phyloP scores from a whole-genome alignment of 2,797 vertebrate genomes.

The Discoglossus pictus region DNA sequence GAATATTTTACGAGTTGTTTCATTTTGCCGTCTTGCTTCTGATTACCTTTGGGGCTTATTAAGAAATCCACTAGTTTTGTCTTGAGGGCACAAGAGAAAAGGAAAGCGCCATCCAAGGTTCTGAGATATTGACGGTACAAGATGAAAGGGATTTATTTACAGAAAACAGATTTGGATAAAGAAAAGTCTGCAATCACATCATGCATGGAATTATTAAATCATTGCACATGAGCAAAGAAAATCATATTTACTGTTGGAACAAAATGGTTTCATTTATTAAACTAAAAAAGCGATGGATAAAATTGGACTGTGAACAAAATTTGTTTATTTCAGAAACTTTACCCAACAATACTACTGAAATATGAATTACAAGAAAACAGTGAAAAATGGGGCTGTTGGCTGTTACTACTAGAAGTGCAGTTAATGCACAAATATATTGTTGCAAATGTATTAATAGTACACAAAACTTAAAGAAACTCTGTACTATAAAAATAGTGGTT shows the following conservation, averaged over 20 bases:
- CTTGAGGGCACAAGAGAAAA: constrained; percentile 55
- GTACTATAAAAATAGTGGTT: too few species aligned
- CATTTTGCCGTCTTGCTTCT: constrained; percentile 71
- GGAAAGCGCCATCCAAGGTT: constrained; percentile 62
- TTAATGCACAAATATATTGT: too few species aligned
- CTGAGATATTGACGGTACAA: constrained; percentile 72
- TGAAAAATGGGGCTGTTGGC: too few species aligned
- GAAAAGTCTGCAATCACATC: constrained; percentile 62
- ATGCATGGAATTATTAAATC: constrained; percentile 32
- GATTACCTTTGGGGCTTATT: constrained; percentile 75
- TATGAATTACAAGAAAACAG: too few species aligned
- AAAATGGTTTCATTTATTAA: not conserved
- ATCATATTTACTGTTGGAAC: constrained; percentile 6
- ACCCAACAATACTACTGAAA: too few species aligned
- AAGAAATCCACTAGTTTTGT: constrained; percentile 65
- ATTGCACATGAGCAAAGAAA: constrained; percentile 18
- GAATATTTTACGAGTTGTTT: constrained; percentile 78
- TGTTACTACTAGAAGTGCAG: too few species aligned
- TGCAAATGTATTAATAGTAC: too few species aligned
- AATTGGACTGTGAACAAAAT: constrained; percentile 1
- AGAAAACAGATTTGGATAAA: constrained; percentile 64
- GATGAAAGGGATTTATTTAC: constrained; percentile 73
- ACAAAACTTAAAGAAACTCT: too few species aligned
- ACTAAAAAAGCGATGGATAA: not conserved
- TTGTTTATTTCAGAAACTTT: too few species aligned